phyloP scores from a whole-genome alignment of 2,888 invertebrate species.

The Eucera pruinosa region DNA sequence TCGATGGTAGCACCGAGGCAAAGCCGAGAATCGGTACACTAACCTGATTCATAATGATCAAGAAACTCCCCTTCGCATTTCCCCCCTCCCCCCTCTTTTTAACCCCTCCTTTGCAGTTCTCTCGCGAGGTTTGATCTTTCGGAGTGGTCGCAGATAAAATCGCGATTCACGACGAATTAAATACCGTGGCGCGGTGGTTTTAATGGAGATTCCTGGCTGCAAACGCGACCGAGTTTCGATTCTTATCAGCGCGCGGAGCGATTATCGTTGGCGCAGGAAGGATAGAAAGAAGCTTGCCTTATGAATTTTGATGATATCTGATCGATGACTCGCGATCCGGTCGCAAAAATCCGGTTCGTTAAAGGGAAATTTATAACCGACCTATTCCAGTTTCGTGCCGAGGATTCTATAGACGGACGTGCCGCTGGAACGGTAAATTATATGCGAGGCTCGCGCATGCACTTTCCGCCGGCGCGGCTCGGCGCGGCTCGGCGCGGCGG shows the following conservation, averaged over 20 bases:
- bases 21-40: constrained; percentile 52
- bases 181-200: constrained; percentile 45
- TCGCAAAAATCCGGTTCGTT: constrained; percentile 49
- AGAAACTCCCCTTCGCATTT: neutral
- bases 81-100: neutral
- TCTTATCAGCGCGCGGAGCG: constrained; percentile 41
- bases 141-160: constrained; percentile 38
- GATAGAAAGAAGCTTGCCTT: constrained; percentile 6
- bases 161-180: constrained; percentile 47
- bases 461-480: constrained; percentile 45
- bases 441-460: constrained; percentile 51
- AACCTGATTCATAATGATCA: constrained; percentile 58
- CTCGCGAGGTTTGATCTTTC: constrained; percentile 23
- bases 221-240: constrained; percentile 31
- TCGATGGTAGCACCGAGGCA: no score
- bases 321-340: constrained; percentile 50
- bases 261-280: constrained; percentile 29
- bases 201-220: constrained; percentile 49
- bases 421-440: constrained; percentile 64
- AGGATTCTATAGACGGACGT: constrained; percentile 56
- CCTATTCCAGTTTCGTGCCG: constrained; percentile 62
- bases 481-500: no score
- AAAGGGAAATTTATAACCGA: constrained; percentile 58
- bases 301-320: constrained; percentile 59
- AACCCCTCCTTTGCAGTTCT: no score